A percentile compares a stretch with the other conserved stretches of the same genome.
Conservation (phyloP, 2,797 vertebrate genomes). For the Menidia menidia region DNA sequence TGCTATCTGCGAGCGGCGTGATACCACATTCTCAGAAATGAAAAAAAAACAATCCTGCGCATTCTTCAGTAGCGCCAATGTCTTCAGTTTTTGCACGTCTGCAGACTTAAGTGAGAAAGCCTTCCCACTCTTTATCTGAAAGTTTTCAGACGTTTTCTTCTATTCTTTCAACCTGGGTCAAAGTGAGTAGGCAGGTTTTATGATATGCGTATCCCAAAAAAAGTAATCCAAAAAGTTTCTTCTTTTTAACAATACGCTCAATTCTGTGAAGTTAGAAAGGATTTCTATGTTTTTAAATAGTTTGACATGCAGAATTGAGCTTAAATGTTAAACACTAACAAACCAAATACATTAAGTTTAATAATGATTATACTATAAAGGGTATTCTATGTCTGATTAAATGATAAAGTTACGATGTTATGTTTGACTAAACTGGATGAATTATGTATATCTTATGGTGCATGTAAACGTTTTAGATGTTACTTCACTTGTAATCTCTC, state of each 20-base stretch:
- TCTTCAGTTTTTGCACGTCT: not conserved
- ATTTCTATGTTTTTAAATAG: not conserved
- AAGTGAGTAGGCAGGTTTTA: constrained; percentile 1
- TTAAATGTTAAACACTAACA: constrained; percentile 7
- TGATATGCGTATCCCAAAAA: constrained; percentile 4
- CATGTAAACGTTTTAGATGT: not conserved
- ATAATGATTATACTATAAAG: not conserved
- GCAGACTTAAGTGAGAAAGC: not conserved
- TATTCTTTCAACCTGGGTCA: constrained; percentile 1
- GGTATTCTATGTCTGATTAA: not conserved
- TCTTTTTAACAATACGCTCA: not conserved
- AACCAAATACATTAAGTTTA: not conserved
- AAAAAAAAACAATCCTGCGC: not conserved
- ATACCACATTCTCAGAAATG: constrained; percentile 1
- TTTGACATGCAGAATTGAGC: constrained; percentile 10
- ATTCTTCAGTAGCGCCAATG: not conserved
- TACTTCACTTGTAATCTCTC: not conserved
- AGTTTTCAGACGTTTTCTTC: constrained; percentile 4
- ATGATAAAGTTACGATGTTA: not conserved
- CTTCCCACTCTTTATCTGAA: constrained; percentile 1
- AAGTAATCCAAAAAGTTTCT: not conserved
- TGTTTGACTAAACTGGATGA: not conserved
- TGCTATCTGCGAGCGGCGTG: constrained; percentile 1
- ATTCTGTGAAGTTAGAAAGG: not conserved
- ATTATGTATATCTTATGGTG: not conserved